Conservation (phyloP, 2,113 vertebrate species). For the Lutjanus erythropterus region DNA sequence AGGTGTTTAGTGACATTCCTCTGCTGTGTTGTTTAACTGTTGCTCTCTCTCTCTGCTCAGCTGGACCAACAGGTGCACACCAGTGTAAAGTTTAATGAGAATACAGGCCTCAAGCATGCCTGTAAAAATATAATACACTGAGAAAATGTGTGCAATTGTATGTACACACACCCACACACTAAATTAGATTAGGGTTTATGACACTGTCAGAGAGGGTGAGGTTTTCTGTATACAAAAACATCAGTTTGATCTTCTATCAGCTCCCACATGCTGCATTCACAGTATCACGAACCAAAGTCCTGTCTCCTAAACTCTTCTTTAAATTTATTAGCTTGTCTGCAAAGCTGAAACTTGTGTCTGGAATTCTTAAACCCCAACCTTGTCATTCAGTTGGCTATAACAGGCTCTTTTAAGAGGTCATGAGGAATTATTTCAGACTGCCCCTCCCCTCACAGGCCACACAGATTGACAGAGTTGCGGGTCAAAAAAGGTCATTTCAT, state of each 20-base stretch:
- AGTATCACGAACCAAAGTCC: background rate
- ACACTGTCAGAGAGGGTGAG: slow-evolving; percentile 11
- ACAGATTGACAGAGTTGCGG: background rate
- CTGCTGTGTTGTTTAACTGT: slow-evolving; percentile 22
- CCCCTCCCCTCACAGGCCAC: background rate
- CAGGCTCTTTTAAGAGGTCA: slow-evolving; percentile 4
- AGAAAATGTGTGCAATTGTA: slow-evolving; percentile 4
- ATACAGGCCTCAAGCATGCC: slow-evolving; percentile 19
- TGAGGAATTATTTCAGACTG: background rate
- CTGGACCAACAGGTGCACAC: slow-evolving; percentile 41
- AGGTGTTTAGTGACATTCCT: slow-evolving; percentile 13
- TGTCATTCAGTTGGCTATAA: background rate
- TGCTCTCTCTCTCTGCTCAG: slow-evolving; percentile 13
- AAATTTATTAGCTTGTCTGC: background rate
- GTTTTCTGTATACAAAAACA: background rate
- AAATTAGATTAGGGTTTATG: slow-evolving; percentile 27
- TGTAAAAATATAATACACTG: slow-evolving; percentile 67
- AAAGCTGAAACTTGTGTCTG: slow-evolving; percentile 18
- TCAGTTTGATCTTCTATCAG: slow-evolving; percentile 20
- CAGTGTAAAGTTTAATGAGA: slow-evolving; percentile 48
- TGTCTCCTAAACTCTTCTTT: background rate
- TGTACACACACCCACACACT: background rate
- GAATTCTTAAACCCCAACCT: background rate
- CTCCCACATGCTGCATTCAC: background rate
- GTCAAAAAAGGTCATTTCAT: slow-evolving; percentile 21